These are phyloP conservation scores for Phoeniculus purpureus DNA, from an alignment of 2,797 vertebrate species.

Conservation along the genomic window DNA sequence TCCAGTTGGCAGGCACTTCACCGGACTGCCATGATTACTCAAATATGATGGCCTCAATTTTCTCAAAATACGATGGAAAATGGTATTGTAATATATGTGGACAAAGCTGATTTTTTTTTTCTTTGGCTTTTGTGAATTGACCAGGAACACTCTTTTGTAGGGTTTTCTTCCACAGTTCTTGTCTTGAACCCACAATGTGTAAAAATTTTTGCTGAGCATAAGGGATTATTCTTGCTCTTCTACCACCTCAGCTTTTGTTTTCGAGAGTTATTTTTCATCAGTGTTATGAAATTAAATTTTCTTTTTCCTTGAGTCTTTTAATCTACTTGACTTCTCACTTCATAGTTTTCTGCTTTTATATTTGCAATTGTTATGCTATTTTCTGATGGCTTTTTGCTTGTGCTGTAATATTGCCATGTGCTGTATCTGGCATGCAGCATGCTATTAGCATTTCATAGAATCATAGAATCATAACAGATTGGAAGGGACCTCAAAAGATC, in stretches of 20 bases:
- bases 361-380: background rate
- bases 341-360: background rate
- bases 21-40: no score
- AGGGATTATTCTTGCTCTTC: background rate
- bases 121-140: background rate
- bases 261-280: background rate
- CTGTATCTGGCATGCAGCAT: accelerated
- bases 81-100: background rate
- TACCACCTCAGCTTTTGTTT: background rate
- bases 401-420: accelerated
- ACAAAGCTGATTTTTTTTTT: background rate
- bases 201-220: background rate
- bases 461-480: no score
- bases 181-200: background rate
- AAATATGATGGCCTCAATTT: no score
- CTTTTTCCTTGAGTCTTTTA: background rate
- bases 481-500: no score
- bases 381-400: accelerated
- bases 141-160: background rate
- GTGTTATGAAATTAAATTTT: background rate
- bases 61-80: no score
- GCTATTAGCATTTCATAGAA: background rate
- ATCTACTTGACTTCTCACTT: background rate
- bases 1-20: no score
- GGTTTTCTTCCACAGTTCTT: background rate